A percentile compares a stretch with the other conserved stretches of the same genome.
These are phyloP conservation scores for Poecilia gillii DNA, from an alignment of 2,797 vertebrate species.

Conservation along the genomic window DNA sequence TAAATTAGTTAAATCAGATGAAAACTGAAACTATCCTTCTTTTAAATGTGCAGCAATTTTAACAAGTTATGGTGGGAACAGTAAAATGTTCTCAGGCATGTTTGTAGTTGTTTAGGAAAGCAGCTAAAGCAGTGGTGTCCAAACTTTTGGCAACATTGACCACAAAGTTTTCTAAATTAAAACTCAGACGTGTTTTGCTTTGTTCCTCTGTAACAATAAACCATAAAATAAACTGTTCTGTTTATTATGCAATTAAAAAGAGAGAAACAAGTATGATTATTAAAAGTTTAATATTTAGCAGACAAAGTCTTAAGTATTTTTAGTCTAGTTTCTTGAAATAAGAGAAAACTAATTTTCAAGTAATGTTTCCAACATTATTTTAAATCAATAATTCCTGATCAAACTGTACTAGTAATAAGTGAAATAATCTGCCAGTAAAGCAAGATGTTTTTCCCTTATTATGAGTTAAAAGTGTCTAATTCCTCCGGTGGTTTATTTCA, in stretches of 20 bases:
- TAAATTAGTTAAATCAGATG: neutral
- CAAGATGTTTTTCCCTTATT: too few species aligned
- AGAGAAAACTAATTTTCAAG: too few species aligned
- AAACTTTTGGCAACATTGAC: neutral
- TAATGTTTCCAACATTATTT: too few species aligned
- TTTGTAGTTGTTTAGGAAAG: neutral
- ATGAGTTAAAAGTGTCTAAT: too few species aligned
- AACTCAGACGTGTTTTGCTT: neutral
- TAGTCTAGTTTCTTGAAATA: too few species aligned
- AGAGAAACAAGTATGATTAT: neutral
- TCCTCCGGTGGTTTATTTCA: too few species aligned
- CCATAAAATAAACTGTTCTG: neutral
- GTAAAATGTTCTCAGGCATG: slow-evolving; percentile 16
- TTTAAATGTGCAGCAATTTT: slow-evolving; percentile 28
- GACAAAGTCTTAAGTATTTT: too few species aligned
- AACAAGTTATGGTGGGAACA: slow-evolving; percentile 22
- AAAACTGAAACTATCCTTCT: slow-evolving; percentile 6
- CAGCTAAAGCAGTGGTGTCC: neutral
- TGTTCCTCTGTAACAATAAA: neutral
- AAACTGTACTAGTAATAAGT: too few species aligned
- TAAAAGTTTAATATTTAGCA: neutral
- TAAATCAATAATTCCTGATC: too few species aligned
- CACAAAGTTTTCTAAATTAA: neutral
- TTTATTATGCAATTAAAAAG: neutral
- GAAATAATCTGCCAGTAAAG: too few species aligned